phyloP scores from a whole-genome alignment of 2,113 vertebrate species.

The Elephas maximus region DNA sequence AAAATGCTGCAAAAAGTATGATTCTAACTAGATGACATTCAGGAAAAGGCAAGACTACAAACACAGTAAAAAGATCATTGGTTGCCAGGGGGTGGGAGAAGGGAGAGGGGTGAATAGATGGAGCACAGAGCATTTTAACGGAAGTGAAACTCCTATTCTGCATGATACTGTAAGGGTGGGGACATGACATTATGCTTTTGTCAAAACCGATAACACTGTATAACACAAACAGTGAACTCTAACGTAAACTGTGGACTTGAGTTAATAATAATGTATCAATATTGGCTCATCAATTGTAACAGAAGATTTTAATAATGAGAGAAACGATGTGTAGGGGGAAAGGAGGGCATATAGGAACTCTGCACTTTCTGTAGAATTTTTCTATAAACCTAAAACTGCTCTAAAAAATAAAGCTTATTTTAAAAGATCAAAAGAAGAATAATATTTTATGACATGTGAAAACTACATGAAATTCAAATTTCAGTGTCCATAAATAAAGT shows the following conservation, averaged over 20 bases:
- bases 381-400: neutral
- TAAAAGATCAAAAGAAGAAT: neutral
- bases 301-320: neutral
- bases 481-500: conserved; percentile 41
- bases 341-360: neutral
- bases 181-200: neutral
- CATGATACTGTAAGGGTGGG: neutral
- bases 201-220: neutral
- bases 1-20: neutral
- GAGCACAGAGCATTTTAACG: neutral
- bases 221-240: neutral
- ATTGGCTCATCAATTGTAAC: neutral
- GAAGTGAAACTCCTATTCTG: neutral
- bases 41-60: neutral
- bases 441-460: conserved; percentile 30
- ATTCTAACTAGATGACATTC: neutral
- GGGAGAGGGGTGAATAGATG: neutral
- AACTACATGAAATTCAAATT: conserved; percentile 29
- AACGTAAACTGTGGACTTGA: neutral
- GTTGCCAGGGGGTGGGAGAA: neutral
- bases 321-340: neutral
- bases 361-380: neutral
- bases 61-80: neutral
- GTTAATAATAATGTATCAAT: neutral
- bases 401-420: neutral